Base-by-base conservation (phyloP, 1,140 invertebrate species). In the Lucilia cuprina region DNA sequence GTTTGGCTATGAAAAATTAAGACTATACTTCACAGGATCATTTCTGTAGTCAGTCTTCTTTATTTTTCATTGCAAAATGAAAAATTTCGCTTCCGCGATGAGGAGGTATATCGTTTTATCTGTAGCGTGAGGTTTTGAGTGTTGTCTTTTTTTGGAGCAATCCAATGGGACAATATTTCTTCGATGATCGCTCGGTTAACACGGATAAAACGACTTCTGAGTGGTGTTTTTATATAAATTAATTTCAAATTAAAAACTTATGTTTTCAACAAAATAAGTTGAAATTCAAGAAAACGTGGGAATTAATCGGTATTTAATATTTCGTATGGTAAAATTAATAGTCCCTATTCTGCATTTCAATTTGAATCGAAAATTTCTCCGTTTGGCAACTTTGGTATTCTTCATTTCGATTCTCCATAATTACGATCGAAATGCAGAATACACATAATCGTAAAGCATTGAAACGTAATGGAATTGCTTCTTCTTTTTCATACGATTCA, bases 11-110 rank as follows among this genome's bases (percentile, higher is more conserved):
- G 55, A 84, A 70, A 75, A 86, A 1, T 88, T 88, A 89, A 89
- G 88, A 89, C 88, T 89, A 89, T 89, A 89, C 88, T 89, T 89
- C 88, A 89, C 88, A 88, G 88, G 88, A 89, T 89, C 88, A 89
- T 89, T 89, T 89, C 88, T 89, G 88, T 89, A 89, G 88, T 89
- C 86, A 89, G 88, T 89, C 87, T 89, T 88, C 88, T 86, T 85
- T 87, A 87, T 85, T 86, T 88, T 86, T 89, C 86, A 87, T 60
- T 87, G 87, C 86, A 84, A 87, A 85, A 41, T 85, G 86, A 85
- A 87, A 88, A 85, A 70, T 19, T 65, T 35, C n/a, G 70, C 30
- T 86, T 85, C 88, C 86, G 87, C 86, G 88, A 87, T 88, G 88
- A 89, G 87, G 88, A 89, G 87, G 78, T 82, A 85, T 83, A 88